Percentiles rank a stretch among this genome's conserved stretches.
Conservation (phyloP, 2,797 vertebrate species). For the Otolemur crassicaudatus region DNA sequence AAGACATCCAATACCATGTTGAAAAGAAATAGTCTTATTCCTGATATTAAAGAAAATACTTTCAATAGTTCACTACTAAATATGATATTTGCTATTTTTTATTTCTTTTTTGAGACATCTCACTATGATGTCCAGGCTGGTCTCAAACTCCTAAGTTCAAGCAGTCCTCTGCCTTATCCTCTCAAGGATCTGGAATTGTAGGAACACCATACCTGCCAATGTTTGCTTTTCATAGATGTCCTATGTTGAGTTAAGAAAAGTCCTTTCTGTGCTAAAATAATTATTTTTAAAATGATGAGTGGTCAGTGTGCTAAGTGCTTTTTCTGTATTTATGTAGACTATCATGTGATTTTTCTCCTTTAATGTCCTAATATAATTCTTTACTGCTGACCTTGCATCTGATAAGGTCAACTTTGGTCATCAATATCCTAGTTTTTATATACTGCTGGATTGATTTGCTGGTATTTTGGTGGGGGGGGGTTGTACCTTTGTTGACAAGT, state of each 20-base stretch:
- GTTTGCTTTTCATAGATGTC: background rate
- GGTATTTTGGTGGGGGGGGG: background rate
- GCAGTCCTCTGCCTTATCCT: background rate
- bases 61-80: background rate
- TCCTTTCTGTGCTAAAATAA: conserved; percentile 19
- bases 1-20: background rate
- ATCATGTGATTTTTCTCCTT: conserved; percentile 12
- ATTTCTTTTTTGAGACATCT: background rate
- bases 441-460: background rate
- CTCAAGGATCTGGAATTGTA: background rate
- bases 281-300: conserved; percentile 23
- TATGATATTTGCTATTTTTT: background rate
- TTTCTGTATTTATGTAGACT: background rate
- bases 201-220: background rate
- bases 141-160: background rate
- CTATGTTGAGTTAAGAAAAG: conserved; percentile 35
- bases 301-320: background rate
- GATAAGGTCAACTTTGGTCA: conserved; percentile 13
- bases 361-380: conserved; percentile 31
- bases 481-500: conserved; percentile 20
- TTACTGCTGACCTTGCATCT: background rate
- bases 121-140: background rate
- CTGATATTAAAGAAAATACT: background rate
- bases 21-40: background rate
- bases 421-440: background rate